Conservation (phyloP, 2,797 vertebrate genomes). For the Anguilla obscura region DNA sequence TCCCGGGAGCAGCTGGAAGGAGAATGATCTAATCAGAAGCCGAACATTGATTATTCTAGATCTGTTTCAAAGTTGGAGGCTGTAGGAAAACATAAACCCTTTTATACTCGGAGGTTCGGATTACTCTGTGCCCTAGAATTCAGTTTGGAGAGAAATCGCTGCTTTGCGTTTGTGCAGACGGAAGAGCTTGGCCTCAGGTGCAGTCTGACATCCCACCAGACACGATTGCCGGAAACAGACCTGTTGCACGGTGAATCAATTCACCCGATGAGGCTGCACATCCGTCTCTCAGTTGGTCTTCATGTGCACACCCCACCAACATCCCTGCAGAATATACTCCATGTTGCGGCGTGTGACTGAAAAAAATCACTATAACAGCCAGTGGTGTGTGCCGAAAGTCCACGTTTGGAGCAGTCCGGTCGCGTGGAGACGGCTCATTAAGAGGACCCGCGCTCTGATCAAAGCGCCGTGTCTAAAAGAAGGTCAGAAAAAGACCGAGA, state of each 20-base stretch:
- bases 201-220: background rate
- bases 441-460: background rate
- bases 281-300: background rate
- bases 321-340: background rate
- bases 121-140: background rate
- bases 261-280: background rate
- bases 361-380: background rate
- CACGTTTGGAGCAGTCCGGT: background rate
- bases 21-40: constrained; percentile 53
- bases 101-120: background rate
- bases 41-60: constrained; percentile 52
- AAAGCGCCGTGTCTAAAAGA: background rate
- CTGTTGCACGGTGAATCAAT: background rate
- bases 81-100: background rate
- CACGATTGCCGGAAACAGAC: background rate
- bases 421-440: background rate
- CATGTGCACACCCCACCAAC: background rate
- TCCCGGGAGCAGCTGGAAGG: constrained; percentile 48
- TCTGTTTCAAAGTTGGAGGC: constrained; percentile 41
- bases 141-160: background rate
- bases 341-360: background rate
- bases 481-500: background rate
- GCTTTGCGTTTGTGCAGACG: background rate
- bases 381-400: background rate
- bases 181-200: background rate